Base-by-base conservation (phyloP, 1,140 invertebrate genomes). In the Polypedilum vanderplanki region DNA sequence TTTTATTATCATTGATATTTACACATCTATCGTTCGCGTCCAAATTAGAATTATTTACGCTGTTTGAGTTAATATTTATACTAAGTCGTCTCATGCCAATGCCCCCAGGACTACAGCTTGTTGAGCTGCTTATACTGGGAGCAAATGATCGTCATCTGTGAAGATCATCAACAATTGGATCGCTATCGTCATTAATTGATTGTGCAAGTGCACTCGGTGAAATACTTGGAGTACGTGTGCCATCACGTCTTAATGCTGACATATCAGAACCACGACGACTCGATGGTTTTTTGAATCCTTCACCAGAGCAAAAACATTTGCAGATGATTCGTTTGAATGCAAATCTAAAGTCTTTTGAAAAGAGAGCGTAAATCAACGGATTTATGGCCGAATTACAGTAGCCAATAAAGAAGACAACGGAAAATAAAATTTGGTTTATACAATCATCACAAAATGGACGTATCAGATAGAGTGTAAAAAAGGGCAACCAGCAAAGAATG, bases 331-430 rank as follows among this genome's bases (percentile, higher is more conserved):
- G 89, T 83, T 94, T 94, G 86, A 97, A 97, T 15, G 95, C 95
- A 79, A 91, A 91, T 77, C 94, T 88, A 82, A 97, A 98, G 82
- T 96, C 94, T 81, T 93, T 93, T 78, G 93, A 95, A 83, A 97
- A 96, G 73, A 96, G 86, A 7, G 94, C 94, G 81, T 97, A 98
- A 77, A 95, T 94, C 78, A 93, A 88, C 0, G 96, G 96, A 82
- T 98, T 98, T 76, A 97, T 91, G 22, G 95, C 95, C 10, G 93
- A 96, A 83, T 98, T 98, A 81, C 94, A 95, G 82, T 98, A 99
- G 1, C 97, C 97, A 24, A 98, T 86, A 96, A 96, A 98, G 83
- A 98, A 98, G 7, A 98, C 88, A 1, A 98, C 88, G 64, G 92
- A 96, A 83, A 98, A 96, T 41, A 95, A 84, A 67, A 93, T 86